phyloP scores from a whole-genome alignment of 2,888 invertebrate genomes.

The Stramonita haemastoma region DNA sequence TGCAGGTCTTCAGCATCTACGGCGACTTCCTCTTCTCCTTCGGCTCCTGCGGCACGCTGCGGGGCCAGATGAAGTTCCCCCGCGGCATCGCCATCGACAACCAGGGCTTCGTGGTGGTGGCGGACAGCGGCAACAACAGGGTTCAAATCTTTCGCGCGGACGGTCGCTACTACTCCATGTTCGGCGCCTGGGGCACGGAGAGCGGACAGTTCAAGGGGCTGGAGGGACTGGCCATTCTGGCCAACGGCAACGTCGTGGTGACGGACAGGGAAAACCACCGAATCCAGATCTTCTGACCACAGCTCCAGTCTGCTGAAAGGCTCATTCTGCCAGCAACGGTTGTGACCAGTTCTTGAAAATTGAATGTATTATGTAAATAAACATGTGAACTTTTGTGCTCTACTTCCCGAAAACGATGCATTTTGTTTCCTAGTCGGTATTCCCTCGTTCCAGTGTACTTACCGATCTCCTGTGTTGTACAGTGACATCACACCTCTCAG shows the following conservation, averaged over 20 bases:
- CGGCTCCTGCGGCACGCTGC: conserved; percentile 94
- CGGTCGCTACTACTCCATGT: conserved; percentile 90
- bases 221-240: conserved; percentile 97
- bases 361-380: conserved; percentile 86
- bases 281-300: conserved; percentile 97
- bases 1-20: conserved; percentile 85
- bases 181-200: conserved; percentile 96
- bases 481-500: too few relatives aligned
- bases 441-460: neutral
- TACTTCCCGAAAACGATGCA: neutral
- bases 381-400: neutral
- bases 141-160: conserved; percentile 92
- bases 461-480: neutral
- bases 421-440: neutral
- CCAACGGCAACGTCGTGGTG: conserved; percentile 98
- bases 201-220: conserved; percentile 99
- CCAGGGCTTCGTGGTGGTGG: conserved; percentile 98
- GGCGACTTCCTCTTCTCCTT: conserved; percentile 92
- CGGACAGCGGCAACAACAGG: conserved; percentile 98
- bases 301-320: conserved; percentile 88
- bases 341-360: conserved; percentile 96
- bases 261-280: conserved; percentile 99
- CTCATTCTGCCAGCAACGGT: conserved; percentile 94
- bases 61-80: conserved; percentile 98
- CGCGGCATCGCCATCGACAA: conserved; percentile 98